Evolutionary conservation across 2,113 vertebrate species (phyloP), one percentile per base, ranked within the genome.

Genomic region (human): DNA sequence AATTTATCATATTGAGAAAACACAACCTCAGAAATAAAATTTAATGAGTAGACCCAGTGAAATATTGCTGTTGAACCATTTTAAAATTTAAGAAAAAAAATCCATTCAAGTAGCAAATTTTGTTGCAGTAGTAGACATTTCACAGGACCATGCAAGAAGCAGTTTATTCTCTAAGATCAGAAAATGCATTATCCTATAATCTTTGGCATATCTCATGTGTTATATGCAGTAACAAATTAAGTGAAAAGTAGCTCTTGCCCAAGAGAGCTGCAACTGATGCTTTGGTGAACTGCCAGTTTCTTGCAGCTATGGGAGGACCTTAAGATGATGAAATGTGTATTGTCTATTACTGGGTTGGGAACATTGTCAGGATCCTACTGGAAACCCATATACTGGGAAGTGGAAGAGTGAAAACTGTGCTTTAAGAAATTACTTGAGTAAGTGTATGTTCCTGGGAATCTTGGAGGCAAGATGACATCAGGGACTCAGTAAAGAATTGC

Each of bases 1-100:
- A 48, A 48, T 70, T 79, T 86, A 61, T 97, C 61, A 48, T 66
- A 30, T 40, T 32, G 89, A 72, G 87, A 80, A 96, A 96, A 93
- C 23, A 23, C 48, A 38, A 91, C 35, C 32, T 79, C n/a, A 84
- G 83, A 73, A 90, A 73, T 75, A 23, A 35, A 75, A 83, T 90
- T 91, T 66, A 89, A 64, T 90, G 79, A 68, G 75, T 48, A 81
- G 88, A 59, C 9, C 30, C 68, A 68, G 38, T 32, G 35, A 23
- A 66, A n/a, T 61, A 48, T 27, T 57, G 27, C 45, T 48, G 23
- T 18, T 30, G 66, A 86, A 52, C 22, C 27, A 59, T 79, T 93
- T 96, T 73, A 85, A 92, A 79, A 48, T 52, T 91, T 38, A 86
- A 91, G 79, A 16, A 52, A 70, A 70, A 55, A 84, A n/a, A 48